phyloP scores from a whole-genome alignment of 2,113 vertebrate species.

The Microcebus murinus region DNA sequence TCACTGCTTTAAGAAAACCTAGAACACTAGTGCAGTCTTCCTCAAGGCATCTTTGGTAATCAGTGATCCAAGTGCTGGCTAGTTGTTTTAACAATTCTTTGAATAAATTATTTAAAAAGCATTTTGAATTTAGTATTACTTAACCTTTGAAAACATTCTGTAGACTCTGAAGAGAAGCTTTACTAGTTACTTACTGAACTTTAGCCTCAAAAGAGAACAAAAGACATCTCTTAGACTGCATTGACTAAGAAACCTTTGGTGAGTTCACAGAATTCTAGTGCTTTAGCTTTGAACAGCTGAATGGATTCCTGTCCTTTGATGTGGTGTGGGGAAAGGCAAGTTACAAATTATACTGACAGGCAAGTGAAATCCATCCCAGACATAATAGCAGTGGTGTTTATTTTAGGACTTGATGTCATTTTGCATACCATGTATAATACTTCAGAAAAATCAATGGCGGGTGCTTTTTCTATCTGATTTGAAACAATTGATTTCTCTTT shows the following conservation, averaged over 20 bases:
- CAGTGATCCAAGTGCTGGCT: neutral
- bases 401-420: slow-evolving; percentile 23
- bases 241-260: neutral
- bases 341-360: slow-evolving; percentile 40
- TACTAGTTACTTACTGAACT: slow-evolving; percentile 43
- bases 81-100: neutral
- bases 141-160: neutral
- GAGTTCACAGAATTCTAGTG: slow-evolving; percentile 6
- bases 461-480: slow-evolving; percentile 29
- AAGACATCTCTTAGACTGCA: neutral
- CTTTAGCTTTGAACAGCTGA: slow-evolving; percentile 61
- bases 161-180: neutral
- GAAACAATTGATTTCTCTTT: slow-evolving; percentile 65
- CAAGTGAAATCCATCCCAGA: slow-evolving; percentile 38
- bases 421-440: neutral
- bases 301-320: slow-evolving; percentile 54
- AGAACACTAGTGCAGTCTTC: neutral
- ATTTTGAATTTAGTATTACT: slow-evolving; percentile 38
- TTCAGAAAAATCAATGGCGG: neutral
- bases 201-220: slow-evolving; percentile 26
- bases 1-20: neutral
- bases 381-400: neutral
- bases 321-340: slow-evolving; percentile 33
- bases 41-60: neutral
- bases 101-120: slow-evolving; percentile 16